Conservation (phyloP, 2,888 invertebrate genomes). For the Eumacrocentrus americanus region DNA sequence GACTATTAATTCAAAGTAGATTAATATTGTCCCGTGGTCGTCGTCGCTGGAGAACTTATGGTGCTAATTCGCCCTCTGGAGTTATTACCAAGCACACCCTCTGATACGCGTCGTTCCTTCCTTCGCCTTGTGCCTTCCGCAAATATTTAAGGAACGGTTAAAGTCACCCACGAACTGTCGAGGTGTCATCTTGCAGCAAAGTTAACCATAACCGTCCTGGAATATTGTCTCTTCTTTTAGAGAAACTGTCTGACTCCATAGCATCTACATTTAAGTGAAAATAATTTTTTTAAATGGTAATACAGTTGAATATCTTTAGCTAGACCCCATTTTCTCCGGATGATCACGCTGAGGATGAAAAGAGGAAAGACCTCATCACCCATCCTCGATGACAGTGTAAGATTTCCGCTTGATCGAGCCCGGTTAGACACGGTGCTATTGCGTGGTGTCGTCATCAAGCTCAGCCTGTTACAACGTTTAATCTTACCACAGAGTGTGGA, state of each 20-base stretch:
- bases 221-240: background rate
- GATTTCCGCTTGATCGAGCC: slow-evolving; percentile 36
- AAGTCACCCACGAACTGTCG: slow-evolving; percentile 6
- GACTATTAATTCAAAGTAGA: slow-evolving; percentile 60
- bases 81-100: slow-evolving; percentile 41
- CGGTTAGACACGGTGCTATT: slow-evolving; percentile 30
- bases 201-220: slow-evolving; percentile 7
- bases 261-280: background rate
- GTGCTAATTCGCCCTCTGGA: slow-evolving; percentile 59
- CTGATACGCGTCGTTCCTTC: slow-evolving; percentile 33
- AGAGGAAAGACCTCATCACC: background rate
- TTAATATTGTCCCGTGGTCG: slow-evolving; percentile 60
- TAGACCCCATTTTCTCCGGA: background rate
- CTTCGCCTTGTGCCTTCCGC: background rate
- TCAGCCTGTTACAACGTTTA: background rate
- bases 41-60: slow-evolving; percentile 55
- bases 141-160: slow-evolving; percentile 12
- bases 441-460: slow-evolving; percentile 10
- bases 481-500: slow-evolving; percentile 9
- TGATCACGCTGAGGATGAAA: background rate
- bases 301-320: background rate
- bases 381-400: slow-evolving; percentile 36
- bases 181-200: slow-evolving; percentile 14
- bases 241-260: background rate
- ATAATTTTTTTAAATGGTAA: background rate